Base-by-base conservation (phyloP, 2,797 vertebrate species). In the Pangasius macronema region DNA sequence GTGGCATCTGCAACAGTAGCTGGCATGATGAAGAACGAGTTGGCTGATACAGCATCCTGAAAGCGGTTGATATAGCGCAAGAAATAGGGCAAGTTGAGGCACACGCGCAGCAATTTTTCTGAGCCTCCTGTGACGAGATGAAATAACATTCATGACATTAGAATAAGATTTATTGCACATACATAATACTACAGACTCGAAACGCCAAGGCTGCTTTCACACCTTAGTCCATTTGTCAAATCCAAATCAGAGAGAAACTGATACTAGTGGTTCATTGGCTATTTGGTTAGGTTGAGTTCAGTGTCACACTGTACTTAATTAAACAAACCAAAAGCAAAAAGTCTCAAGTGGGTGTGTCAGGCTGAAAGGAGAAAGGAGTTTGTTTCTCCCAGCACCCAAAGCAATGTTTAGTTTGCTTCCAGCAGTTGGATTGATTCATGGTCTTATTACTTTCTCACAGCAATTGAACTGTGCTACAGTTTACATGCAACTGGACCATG, bases 21-120 rank as follows among this genome's bases (percentile, higher is more conserved):
- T 0, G 99, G 99, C 99, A 99, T 99, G 92, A 99, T 99, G 89
- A 99, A 99, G 93, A 99, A 99, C 5, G 98, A 99, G 92, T 98
- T 99, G 90, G 99, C 98, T 0, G 97, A 97, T 79, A 99, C 98
- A 0, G 99, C 98, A 30, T 99, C 99, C 93, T 99, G 98, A 91
- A 99, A 99, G 24, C 99, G 97, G 93, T 99, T 99, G 92, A 99
- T 99, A 94, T 99, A 99, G 89, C 99, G 96, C 82, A 99, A 94
- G 90, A 99, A 99, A 93, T 99, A 99, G 0, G 99, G 99, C 91
- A 99, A 96, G 93, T 99, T 99, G 94, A 99, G 95, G 95, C 99
- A 99, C 88, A 99, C 99, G 1, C 97, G 96, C 63, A 99, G 94
- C 85, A 99, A 95, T 93, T 99, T 99, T 93, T 99, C 99, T 10